Conservation (phyloP, 2,797 vertebrate genomes). For the Syncerus caffer region DNA sequence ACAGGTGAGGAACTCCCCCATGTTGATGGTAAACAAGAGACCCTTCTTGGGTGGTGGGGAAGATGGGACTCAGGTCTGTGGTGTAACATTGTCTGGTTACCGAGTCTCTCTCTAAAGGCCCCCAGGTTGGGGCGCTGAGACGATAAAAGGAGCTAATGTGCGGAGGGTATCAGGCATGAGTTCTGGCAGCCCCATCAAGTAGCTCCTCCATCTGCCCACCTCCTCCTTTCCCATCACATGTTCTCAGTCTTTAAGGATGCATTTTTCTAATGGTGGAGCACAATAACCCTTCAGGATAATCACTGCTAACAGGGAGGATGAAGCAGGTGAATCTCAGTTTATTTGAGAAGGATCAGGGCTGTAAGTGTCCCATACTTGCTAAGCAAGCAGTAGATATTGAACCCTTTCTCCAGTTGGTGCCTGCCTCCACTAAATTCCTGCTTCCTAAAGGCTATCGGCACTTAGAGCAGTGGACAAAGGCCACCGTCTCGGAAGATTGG, state of each 20-base stretch:
- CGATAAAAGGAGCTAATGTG: background rate
- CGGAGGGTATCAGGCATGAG: background rate
- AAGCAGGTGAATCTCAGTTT: background rate
- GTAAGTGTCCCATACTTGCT: background rate
- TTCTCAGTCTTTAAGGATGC: background rate
- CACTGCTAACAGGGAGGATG: background rate
- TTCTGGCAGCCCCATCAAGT: rapidly evolving
- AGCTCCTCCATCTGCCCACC: background rate
- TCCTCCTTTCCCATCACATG: background rate
- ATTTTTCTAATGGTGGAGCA: background rate
- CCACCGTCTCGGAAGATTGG: background rate
- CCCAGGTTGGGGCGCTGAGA: background rate
- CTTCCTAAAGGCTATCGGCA: background rate
- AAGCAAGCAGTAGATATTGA: background rate
- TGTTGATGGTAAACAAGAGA: background rate
- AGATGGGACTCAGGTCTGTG: background rate
- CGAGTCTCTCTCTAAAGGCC: background rate
- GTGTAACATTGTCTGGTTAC: background rate
- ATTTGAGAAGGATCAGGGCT: background rate
- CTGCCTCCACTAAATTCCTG: background rate
- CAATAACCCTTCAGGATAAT: background rate
- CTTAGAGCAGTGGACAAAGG: background rate
- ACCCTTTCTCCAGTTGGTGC: background rate
- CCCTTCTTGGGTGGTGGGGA: background rate
- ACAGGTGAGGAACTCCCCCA: background rate